A percentile compares a stretch with the other conserved stretches of the same genome.
Conservation (phyloP, 2,113 vertebrate genomes). For the Odontesthes bonariensis region DNA sequence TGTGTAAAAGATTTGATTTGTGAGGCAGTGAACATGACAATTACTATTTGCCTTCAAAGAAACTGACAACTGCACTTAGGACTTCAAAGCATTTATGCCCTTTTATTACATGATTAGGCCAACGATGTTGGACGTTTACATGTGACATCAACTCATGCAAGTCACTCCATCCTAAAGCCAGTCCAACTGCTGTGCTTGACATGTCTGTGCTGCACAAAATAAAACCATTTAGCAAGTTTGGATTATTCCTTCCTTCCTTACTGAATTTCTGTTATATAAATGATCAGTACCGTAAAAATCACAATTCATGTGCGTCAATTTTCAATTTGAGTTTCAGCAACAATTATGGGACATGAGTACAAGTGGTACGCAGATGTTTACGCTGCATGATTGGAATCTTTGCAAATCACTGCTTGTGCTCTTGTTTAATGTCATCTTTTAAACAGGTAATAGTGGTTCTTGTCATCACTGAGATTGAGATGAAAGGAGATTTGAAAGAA, state of each 20-base stretch:
- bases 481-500: conserved; percentile 72
- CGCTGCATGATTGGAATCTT: conserved; percentile 53
- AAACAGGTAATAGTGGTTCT: conserved; percentile 60
- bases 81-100: conserved; percentile 80
- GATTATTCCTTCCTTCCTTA: background rate
- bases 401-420: conserved; percentile 65
- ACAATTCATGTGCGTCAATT: conserved; percentile 15
- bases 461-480: conserved; percentile 65
- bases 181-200: conserved; percentile 5
- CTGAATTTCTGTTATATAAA: background rate
- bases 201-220: background rate
- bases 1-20: conserved; percentile 81
- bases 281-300: background rate
- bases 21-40: conserved; percentile 81
- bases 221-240: background rate
- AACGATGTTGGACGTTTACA: conserved; percentile 59
- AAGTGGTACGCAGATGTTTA: conserved; percentile 74
- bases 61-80: conserved; percentile 80
- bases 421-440: conserved; percentile 55
- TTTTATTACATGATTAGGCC: conserved; percentile 81
- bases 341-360: conserved; percentile 37
- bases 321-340: conserved; percentile 38
- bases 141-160: conserved; percentile 62
- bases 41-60: conserved; percentile 82
- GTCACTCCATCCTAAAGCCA: conserved; percentile 38